Percentiles rank a stretch among this genome's conserved stretches.
Evolutionary conservation across 2,888 invertebrate species (phyloP).

Genomic region (Leptinotarsa rubiginosa): DNA sequence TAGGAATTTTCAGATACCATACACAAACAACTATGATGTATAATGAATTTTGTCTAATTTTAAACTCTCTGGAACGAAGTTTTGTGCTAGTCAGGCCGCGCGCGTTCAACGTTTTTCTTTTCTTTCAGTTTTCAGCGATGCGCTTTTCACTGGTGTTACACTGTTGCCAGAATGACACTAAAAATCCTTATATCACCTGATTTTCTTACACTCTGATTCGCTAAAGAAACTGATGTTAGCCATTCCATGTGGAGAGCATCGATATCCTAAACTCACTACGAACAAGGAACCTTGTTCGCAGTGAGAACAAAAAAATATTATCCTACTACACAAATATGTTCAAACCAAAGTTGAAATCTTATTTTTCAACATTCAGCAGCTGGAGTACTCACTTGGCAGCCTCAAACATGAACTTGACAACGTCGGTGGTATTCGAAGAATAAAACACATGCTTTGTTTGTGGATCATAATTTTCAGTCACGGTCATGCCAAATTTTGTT

Average conservation of each 20-base stretch:
- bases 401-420: conserved; percentile 1
- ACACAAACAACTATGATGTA: conserved; percentile 39
- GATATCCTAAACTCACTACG: too few relatives aligned
- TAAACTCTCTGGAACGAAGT: conserved; percentile 56
- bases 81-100: conserved; percentile 43
- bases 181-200: not conserved
- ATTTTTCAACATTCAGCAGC: not conserved
- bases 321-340: too few relatives aligned
- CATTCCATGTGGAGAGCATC: too few relatives aligned
- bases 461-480: not conserved
- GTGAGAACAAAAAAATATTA: too few relatives aligned
- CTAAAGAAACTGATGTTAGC: too few relatives aligned
- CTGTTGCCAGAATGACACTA: conserved; percentile 25
- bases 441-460: conserved; percentile 10
- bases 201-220: not conserved
- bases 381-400: not conserved
- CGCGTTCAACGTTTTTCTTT: conserved; percentile 41
- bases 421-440: conserved; percentile 1
- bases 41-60: conserved; percentile 61
- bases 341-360: too few relatives aligned
- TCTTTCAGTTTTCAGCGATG: conserved; percentile 46
- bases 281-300: too few relatives aligned
- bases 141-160: conserved; percentile 37
- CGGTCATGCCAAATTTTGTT: conserved; percentile 11
- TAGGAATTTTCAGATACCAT: conserved; percentile 24